Evolutionary conservation across 1,140 invertebrate species (phyloP).

Genomic region (Drosophila ohnishii): DNA sequence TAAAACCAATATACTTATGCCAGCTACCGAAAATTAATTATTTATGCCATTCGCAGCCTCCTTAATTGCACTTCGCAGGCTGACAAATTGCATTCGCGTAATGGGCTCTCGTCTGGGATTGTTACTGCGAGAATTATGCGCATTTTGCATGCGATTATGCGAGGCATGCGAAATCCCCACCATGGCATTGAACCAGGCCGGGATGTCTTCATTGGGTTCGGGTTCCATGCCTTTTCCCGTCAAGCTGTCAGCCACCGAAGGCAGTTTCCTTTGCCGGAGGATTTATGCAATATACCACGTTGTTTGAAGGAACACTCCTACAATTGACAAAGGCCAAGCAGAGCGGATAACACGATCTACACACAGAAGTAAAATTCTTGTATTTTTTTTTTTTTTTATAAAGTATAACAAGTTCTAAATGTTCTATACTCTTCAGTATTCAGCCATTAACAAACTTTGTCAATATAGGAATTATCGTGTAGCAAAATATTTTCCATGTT

Average conservation of each 20-base stretch:
- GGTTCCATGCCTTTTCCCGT: background rate
- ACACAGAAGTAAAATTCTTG: background rate
- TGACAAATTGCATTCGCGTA: conserved; percentile 48
- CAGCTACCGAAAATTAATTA: conserved; percentile 75
- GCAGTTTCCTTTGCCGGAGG: conserved; percentile 1
- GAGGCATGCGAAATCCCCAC: conserved; percentile 17
- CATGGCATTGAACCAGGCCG: conserved; percentile 62
- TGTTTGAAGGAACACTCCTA: conserved; percentile 30
- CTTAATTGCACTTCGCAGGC: conserved; percentile 66
- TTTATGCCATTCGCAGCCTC: conserved; percentile 61
- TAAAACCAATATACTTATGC: conserved; percentile 40
- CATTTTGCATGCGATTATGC: conserved; percentile 69
- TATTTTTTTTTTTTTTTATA: no score
- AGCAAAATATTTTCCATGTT: background rate
- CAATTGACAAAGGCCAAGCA: conserved; percentile 8
- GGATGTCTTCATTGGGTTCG: conserved; percentile 8
- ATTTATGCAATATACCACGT: conserved; percentile 29
- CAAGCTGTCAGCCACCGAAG: conserved; percentile 31
- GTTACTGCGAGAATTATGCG: conserved; percentile 53
- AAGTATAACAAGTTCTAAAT: background rate
- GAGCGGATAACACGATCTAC: background rate
- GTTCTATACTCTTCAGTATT: background rate
- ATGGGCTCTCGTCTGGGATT: conserved; percentile 33
- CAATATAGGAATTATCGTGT: no score
- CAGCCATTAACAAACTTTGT: rapidly evolving